Base-by-base conservation (phyloP, 2,113 vertebrate species). In the Dissostichus mawsoni region DNA sequence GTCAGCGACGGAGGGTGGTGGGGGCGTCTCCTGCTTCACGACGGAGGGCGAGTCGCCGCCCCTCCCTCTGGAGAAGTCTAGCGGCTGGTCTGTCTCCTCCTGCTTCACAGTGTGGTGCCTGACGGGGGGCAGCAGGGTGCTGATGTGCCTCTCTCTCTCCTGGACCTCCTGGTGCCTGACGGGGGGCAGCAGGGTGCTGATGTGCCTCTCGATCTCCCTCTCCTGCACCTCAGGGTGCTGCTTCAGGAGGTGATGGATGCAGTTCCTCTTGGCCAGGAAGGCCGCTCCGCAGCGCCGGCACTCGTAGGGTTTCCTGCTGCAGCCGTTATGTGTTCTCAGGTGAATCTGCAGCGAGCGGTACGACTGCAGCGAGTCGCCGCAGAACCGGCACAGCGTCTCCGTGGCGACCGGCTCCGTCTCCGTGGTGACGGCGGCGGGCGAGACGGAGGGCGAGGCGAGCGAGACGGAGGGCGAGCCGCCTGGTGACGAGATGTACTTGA, bases 181-280 rank as follows among this genome's bases (percentile, higher is more conserved):
- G 29, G 29, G 36, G 36, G 36, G 36, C 36, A 41, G 36, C 6
- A 41, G 36, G 36, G 36, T 41, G 36, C 8, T 41, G 36, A 41
- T 41, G 36, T 41, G 36, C 52, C 95, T 97, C 29, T 29, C 29
- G 29, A 29, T 29, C 29, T 29, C 29, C 29, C 29, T 29, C 29
- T 29, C 98, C 11, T 97, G 97, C 62, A 99, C 96, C 0, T 98
- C 96, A 0, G 96, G 94, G 89, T 99, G 98, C 88, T 99, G 97
- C 91, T 98, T 98, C 29, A 98, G 96, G 80, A 99, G 94, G 87
- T 99, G 98, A 82, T 98, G 98, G 89, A 99, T 95, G 89, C 98
- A 99, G 82, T 98, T 99, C 47, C 97, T 96, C 89, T 98, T 99
- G 85, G 98, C 97, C 0, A 97, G 94, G 81, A 99, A 99, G 51